phyloP scores from a whole-genome alignment of 2,797 vertebrate species.

The Darevskia mixta region DNA sequence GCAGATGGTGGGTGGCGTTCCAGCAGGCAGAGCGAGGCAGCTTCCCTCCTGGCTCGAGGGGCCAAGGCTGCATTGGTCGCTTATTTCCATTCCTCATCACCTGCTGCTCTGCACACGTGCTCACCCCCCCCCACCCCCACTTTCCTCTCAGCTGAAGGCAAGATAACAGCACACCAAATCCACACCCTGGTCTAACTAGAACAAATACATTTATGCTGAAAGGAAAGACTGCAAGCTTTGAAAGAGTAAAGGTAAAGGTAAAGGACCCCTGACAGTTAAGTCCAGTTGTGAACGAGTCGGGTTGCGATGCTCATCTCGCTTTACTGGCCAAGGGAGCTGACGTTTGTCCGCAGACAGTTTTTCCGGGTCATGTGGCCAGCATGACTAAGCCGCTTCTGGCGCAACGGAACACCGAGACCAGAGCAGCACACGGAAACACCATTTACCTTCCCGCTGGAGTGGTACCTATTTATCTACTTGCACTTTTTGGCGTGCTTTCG shows the following conservation, averaged over 20 bases:
- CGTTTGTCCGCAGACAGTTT: too few relatives aligned
- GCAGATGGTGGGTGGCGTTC: conserved; percentile 33
- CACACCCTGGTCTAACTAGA: not conserved
- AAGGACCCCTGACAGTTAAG: too few relatives aligned
- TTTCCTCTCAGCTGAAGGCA: not conserved
- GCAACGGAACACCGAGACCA: too few relatives aligned
- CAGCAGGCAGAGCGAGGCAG: not conserved
- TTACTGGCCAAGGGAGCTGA: too few relatives aligned
- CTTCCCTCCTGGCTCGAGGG: not conserved
- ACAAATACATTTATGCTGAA: not conserved
- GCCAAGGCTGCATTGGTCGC: not conserved
- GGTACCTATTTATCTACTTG: too few relatives aligned
- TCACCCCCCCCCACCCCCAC: not conserved
- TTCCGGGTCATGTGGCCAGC: too few relatives aligned
- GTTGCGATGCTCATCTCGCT: too few relatives aligned
- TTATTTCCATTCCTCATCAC: not conserved
- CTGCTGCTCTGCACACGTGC: not conserved
- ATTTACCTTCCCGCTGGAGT: too few relatives aligned
- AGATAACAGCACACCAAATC: not conserved
- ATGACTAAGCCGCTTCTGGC: too few relatives aligned
- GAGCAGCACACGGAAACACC: too few relatives aligned
- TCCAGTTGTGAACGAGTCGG: too few relatives aligned
- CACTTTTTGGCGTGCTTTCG: too few relatives aligned
- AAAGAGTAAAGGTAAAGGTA: not conserved
- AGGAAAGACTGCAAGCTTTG: not conserved